These are phyloP conservation scores for Neuroterus valhalla DNA, from an alignment of 1,140 invertebrate species.

Conservation along the genomic window DNA sequence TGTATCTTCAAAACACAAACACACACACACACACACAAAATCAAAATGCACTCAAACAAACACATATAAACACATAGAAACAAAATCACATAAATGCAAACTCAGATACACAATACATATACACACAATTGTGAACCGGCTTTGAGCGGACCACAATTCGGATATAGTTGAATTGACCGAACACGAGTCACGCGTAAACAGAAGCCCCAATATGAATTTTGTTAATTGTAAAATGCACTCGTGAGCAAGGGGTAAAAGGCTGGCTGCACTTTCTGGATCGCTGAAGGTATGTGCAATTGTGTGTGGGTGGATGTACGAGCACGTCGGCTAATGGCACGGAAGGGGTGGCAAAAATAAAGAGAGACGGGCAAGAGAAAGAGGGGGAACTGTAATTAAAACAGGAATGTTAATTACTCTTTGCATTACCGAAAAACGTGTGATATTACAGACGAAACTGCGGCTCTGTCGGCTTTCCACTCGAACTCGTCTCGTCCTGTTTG, in stretches of 20 bases:
- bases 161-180: conserved; percentile 33
- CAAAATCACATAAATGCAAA: conserved; percentile 23
- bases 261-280: conserved; percentile 11
- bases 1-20: background rate
- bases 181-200: conserved; percentile 62
- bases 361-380: conserved; percentile 49
- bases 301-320: conserved; percentile 34
- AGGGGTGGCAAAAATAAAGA: conserved; percentile 65
- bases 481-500: conserved; percentile 18
- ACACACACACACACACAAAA: background rate
- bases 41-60: background rate
- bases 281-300: conserved; percentile 13
- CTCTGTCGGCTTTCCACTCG: conserved; percentile 30
- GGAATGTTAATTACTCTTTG: conserved; percentile 75
- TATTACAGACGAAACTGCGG: conserved; percentile 56
- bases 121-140: conserved; percentile 48
- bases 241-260: conserved; percentile 30
- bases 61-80: background rate
- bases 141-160: conserved; percentile 49
- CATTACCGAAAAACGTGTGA: conserved; percentile 70
- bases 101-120: background rate
- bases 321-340: conserved; percentile 61
- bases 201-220: conserved; percentile 67
- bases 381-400: conserved; percentile 72
- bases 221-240: conserved; percentile 69